Percentiles rank a stretch among this genome's conserved stretches.
Conservation (phyloP, 2,113 vertebrate species). For the Lethenteron reissneri region DNA sequence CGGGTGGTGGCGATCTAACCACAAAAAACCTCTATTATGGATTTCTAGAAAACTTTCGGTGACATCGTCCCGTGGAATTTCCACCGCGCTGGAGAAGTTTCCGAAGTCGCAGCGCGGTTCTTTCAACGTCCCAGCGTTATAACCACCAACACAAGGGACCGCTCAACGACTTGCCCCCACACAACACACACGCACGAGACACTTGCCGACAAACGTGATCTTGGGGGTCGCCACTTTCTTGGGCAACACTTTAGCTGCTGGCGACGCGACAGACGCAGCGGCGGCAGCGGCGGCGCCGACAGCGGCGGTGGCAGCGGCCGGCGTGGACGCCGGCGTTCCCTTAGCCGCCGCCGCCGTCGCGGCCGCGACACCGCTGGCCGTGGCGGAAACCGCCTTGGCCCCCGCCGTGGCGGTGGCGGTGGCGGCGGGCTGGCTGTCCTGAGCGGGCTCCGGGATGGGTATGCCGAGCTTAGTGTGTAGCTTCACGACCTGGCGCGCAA, state of each 20-base stretch:
- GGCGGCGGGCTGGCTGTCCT: slow-evolving; percentile 35
- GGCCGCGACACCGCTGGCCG: slow-evolving; percentile 32
- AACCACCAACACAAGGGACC: background rate
- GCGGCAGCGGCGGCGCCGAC: slow-evolving; percentile 22
- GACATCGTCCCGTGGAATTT: too few relatives aligned
- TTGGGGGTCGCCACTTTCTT: slow-evolving; percentile 82
- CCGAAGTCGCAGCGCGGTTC: background rate
- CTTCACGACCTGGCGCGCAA: slow-evolving; percentile 54
- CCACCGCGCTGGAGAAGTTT: too few relatives aligned
- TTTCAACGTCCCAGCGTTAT: background rate
- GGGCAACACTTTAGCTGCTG: slow-evolving; percentile 11
- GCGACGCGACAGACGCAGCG: background rate
- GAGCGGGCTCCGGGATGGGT: slow-evolving; percentile 62
- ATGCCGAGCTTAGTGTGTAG: slow-evolving; percentile 95
- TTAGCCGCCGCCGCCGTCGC: slow-evolving; percentile 16
- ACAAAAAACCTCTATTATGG: too few relatives aligned
- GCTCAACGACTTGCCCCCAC: background rate
- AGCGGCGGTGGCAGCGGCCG: slow-evolving; percentile 17
- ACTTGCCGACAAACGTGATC: slow-evolving; percentile 94
- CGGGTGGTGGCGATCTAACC: too few relatives aligned
- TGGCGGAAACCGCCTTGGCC: slow-evolving; percentile 28
- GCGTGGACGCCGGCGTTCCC: slow-evolving; percentile 9
- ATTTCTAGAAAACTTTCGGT: too few relatives aligned
- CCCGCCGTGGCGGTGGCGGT: slow-evolving; percentile 33
- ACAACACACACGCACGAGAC: slow-evolving; percentile 15